Conservation (phyloP, 2,888 invertebrate species). For the Notocelia uddmanniana region DNA sequence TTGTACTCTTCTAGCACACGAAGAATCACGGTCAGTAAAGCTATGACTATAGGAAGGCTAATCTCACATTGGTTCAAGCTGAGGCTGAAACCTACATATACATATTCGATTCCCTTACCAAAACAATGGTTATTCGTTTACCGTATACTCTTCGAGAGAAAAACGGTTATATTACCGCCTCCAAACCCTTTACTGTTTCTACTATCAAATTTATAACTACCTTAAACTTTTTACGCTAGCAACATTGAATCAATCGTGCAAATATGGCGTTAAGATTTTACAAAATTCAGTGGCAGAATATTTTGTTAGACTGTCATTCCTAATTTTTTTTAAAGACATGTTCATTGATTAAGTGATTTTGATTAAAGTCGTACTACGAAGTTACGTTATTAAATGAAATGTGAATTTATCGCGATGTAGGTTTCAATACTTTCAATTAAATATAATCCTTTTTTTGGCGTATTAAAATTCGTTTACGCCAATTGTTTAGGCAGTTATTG, state of each 20-base stretch:
- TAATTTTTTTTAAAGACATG: constrained; percentile 74
- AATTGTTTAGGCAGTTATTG: constrained; percentile 23
- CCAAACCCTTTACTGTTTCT: constrained; percentile 33
- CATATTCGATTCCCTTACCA: too few relatives aligned
- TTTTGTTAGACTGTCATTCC: constrained; percentile 77
- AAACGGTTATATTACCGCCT: background rate
- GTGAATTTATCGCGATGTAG: constrained; percentile 81
- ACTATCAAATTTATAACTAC: constrained; percentile 12
- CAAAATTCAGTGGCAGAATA: constrained; percentile 78
- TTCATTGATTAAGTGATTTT: constrained; percentile 61
- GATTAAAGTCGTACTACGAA: constrained; percentile 63
- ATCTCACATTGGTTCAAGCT: too few relatives aligned
- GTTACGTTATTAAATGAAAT: constrained; percentile 71
- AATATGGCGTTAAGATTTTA: constrained; percentile 81
- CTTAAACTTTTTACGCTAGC: constrained; percentile 51
- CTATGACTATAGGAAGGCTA: too few relatives aligned
- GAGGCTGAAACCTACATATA: too few relatives aligned
- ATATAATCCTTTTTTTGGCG: constrained; percentile 19
- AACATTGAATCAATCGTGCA: constrained; percentile 63
- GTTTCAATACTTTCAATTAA: constrained; percentile 53
- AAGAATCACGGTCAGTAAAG: too few relatives aligned
- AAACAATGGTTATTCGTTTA: too few relatives aligned
- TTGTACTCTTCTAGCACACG: too few relatives aligned
- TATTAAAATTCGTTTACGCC: constrained; percentile 12
- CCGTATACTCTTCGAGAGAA: too few relatives aligned